phyloP scores from a whole-genome alignment of 2,113 vertebrate genomes.

The Zapornia atra region DNA sequence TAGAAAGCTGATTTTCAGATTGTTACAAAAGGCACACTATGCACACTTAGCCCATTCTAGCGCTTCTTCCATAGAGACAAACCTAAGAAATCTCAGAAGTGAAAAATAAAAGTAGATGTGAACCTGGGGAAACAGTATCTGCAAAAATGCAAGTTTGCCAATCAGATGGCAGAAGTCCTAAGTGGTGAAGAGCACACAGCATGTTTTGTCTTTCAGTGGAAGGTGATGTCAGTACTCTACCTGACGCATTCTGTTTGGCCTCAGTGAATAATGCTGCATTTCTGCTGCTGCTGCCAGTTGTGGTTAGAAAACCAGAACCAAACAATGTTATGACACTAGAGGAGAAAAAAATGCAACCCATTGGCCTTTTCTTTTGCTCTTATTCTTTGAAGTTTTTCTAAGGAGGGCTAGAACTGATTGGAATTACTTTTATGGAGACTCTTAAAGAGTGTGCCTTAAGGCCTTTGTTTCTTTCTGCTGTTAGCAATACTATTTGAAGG shows the following conservation, averaged over 20 bases:
- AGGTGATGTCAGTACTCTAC: neutral
- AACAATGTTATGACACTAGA: neutral
- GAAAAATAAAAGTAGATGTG: neutral
- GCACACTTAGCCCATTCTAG: neutral
- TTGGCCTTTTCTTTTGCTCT: neutral
- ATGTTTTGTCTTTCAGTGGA: neutral
- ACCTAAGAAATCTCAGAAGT: neutral
- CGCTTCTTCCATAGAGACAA: neutral
- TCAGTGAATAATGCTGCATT: neutral
- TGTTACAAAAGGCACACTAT: neutral
- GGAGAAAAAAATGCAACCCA: rapidly evolving
- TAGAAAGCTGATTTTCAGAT: neutral
- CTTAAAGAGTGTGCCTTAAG: neutral
- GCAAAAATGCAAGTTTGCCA: neutral
- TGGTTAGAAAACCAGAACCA: neutral
- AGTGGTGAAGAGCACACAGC: neutral
- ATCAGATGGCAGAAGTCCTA: neutral
- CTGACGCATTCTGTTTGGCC: neutral
- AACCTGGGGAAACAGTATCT: neutral
- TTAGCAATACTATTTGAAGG: neutral
- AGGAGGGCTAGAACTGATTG: neutral
- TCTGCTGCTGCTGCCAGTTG: neutral
- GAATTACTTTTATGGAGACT: neutral
- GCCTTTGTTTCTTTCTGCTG: neutral
- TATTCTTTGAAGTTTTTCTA: neutral